Evolutionary conservation across 1,140 invertebrate species (phyloP), one percentile per base, ranked within the genome.

Genomic region (Hermatobates lingyangjiaoensis): DNA sequence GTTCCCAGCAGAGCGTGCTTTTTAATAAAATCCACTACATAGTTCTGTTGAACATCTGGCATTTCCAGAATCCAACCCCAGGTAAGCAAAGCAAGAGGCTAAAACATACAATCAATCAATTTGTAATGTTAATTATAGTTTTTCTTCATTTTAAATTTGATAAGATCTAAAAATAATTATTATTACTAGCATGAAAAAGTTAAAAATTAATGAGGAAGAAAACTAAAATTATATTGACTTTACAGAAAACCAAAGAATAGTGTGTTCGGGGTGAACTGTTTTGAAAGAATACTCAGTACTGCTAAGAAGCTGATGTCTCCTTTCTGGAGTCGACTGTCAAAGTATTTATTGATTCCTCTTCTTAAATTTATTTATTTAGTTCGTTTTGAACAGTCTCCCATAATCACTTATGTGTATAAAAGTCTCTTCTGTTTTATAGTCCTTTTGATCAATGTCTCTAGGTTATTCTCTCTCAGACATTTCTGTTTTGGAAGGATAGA

Each of bases 51-150:
- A 1, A 70, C 64, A 59, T 83, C 71, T 0, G 83, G 75, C 27
- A 73, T 71, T 2, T 79, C 78, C 80, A 89, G 85, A 51, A 74
- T 70, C 60, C 75, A 76, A 21, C 84, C 83, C 86, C 86, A 89
- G 1, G 81, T 70, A 2, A 87, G 63, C 55, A 90, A 59, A 2
- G 78, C 84, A 2, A 89, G 63, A 0, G 86, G 85, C 74, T 84
- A 60, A 39, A 72, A 71, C 51, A 60, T 51, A 59, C 27, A 25
- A 50, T 54, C 26, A 42, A 54, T 50, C 12, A 54, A 25, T 50
- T 50, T 24, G 34, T n/a, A 44, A 34, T 10, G 7, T 10, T 10
- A 34, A 34, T n/a, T 34, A n/a, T 7, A 7, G 30, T 10, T 7
- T 10, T n/a, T 34, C n/a, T 7, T 10, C 7, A 34, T 34, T 10